phyloP scores from a whole-genome alignment of 64 coral and sea anemone species.

The Stichodactyla helianthus region DNA sequence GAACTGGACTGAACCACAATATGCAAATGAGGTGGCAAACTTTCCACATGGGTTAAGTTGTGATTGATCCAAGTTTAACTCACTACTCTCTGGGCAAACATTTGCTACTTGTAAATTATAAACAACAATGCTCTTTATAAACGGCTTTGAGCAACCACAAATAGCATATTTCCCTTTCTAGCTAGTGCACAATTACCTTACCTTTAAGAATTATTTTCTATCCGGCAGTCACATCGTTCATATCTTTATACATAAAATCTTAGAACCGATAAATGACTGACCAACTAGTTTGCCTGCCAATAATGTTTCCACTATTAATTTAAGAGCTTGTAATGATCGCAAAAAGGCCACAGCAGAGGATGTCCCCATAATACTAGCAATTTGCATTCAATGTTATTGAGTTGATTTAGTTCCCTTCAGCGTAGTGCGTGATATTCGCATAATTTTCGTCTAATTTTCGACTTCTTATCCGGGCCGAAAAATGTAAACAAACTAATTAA shows the following conservation, averaged over 20 bases:
- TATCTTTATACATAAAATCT: neutral
- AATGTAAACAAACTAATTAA: slow-evolving; percentile 8
- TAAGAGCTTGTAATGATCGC: neutral
- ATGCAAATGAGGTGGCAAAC: slow-evolving; percentile 3
- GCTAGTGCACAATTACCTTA: neutral
- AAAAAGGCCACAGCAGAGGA: neutral
- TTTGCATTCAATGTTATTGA: neutral
- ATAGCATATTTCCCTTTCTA: neutral
- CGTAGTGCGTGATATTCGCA: neutral
- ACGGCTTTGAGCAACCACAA: neutral
- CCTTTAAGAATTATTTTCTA: neutral
- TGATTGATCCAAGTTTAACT: neutral
- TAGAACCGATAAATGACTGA: neutral
- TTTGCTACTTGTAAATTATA: neutral
- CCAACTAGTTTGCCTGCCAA: neutral
- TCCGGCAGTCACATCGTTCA: neutral
- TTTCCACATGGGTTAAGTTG: neutral
- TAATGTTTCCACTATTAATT: neutral
- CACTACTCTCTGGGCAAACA: neutral
- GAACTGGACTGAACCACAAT: neutral
- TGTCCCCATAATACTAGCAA: neutral
- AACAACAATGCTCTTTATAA: neutral
- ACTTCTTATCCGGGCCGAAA: neutral
- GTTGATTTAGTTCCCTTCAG: neutral
- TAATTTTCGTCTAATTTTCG: neutral